Base-by-base conservation (phyloP, 2,113 vertebrate species). In the Ia io region DNA sequence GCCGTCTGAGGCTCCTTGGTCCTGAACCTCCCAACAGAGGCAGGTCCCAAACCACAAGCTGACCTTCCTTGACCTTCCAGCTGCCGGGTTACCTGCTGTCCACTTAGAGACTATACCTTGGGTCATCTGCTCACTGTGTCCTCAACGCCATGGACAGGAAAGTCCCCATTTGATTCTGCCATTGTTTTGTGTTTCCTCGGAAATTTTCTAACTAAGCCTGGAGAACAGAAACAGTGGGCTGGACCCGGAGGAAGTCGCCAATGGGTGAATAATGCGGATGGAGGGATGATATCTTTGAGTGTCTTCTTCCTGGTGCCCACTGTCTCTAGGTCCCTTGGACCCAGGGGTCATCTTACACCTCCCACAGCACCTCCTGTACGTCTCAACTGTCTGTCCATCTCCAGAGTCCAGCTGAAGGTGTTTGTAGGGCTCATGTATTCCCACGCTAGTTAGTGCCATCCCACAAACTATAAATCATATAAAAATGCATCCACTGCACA, bases 201-300 rank as follows among this genome's bases (percentile, higher is more conserved):
- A 35, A 32, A 28, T 8, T 30, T 67, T 79, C 65, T 49, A 13
- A n/a, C 1, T 1, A 17, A 53, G 35, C 47, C 49, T 8, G 25
- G 28, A 35, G 6, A 10, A n/a, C 8, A 1, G 44, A 17, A 61
- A 35, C 4, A 23, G 1, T 12, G 6, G 79, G 1, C 78, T 0
- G 13, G 28, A 11, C 44, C 20, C 4, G 53, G 35, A 51, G 23
- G 23, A 17, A 20, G 16, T 40, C 13, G 14, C 5, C 61, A 9
- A 0, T 3, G 37, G 28, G 8, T 28, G 35, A 49, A 23, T 20
- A 2, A 2, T 1, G 9, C 2, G 4, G 28, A 0, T 2, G 42
- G 1, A 20, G 47, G 32, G 47, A 3, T 1, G 17, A 65, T 37
- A 69, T 28, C 12, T 4, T 4, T 5, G 4, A 53, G 5, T 17